These are phyloP conservation scores for Mormyrus hasselquistii DNA, from an alignment of 2,797 vertebrate species.

Conservation along the genomic window DNA sequence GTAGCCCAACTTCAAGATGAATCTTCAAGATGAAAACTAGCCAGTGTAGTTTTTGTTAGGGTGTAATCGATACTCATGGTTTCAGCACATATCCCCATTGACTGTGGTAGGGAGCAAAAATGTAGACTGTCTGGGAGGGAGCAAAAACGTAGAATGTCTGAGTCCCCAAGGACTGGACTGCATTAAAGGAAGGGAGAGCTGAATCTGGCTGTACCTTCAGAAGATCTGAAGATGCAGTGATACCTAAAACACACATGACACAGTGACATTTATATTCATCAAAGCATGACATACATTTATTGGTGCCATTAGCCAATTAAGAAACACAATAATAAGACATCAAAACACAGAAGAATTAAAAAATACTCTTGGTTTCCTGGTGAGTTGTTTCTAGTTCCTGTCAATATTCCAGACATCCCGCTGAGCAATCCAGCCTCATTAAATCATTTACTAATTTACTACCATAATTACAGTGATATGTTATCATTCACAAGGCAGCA, in stretches of 20 bases:
- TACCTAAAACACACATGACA: neutral
- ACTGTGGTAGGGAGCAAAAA: neutral
- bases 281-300: neutral
- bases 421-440: neutral
- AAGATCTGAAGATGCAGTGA: neutral
- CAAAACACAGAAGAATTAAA: neutral
- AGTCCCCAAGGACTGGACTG: neutral
- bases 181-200: neutral
- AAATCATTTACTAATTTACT: neutral
- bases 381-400: neutral
- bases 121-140: neutral
- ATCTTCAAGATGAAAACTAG: neutral
- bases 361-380: neutral
- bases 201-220: neutral
- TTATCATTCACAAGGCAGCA: neutral
- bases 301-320: neutral
- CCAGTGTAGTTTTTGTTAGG: neutral
- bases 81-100: neutral
- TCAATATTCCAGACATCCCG: neutral
- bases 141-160: neutral
- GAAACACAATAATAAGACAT: neutral
- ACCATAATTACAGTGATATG: neutral
- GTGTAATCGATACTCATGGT: neutral
- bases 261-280: neutral
- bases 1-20: neutral